phyloP scores from a whole-genome alignment of 2,113 vertebrate genomes.

The Budorcas taxicolor region DNA sequence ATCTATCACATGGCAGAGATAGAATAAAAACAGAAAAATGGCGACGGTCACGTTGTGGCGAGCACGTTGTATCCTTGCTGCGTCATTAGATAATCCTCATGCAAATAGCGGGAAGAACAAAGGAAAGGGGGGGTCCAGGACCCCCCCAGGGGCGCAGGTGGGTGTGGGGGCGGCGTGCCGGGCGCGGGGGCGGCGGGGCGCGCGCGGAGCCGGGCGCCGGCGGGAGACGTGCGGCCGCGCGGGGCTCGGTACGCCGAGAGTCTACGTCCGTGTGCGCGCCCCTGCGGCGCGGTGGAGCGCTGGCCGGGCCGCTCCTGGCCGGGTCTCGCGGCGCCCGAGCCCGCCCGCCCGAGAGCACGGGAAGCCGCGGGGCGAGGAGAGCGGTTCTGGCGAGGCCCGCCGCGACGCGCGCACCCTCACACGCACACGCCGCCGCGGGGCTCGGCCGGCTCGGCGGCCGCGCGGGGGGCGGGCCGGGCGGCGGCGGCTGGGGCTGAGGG shows the following conservation, averaged over 20 bases:
- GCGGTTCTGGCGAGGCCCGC: neutral
- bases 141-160: constrained; percentile 60
- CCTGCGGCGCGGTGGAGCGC: too few relatives aligned
- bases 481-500: neutral
- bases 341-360: neutral
- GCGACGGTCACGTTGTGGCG: constrained; percentile 91
- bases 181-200: neutral
- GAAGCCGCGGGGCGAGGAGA: neutral
- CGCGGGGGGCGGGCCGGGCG: neutral
- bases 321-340: neutral
- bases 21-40: constrained; percentile 96
- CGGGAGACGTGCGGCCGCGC: neutral
- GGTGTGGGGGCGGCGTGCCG: constrained; percentile 37
- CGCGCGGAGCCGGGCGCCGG: neutral
- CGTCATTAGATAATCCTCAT: constrained; percentile 90
- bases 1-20: constrained; percentile 90
- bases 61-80: constrained; percentile 81
- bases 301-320: too few relatives aligned
- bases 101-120: constrained; percentile 81
- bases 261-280: too few relatives aligned
- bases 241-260: too few relatives aligned
- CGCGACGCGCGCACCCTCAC: constrained; percentile 36
- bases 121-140: constrained; percentile 51
- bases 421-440: neutral
- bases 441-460: neutral